phyloP scores from a whole-genome alignment of 2,797 vertebrate species.

The Mus minutoides region DNA sequence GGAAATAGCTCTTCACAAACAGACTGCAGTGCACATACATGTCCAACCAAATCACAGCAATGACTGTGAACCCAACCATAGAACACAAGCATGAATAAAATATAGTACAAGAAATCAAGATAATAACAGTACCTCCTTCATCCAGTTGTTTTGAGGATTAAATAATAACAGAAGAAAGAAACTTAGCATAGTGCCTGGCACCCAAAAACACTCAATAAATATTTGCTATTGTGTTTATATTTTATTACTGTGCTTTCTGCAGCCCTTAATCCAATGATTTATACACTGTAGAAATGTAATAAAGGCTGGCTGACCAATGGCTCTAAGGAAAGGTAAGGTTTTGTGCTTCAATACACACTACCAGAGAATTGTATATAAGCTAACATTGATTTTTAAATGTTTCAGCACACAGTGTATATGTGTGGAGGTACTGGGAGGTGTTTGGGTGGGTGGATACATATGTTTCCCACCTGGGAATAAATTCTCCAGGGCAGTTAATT shows the following conservation, averaged over 20 bases:
- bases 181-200: conserved; percentile 68
- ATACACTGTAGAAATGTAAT: conserved; percentile 71
- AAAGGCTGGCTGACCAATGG: conserved; percentile 63
- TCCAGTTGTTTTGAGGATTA: conserved; percentile 58
- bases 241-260: conserved; percentile 70
- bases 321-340: conserved; percentile 53
- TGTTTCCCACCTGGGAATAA: conserved; percentile 49
- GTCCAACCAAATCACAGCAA: neutral
- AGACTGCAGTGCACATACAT: neutral
- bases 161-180: conserved; percentile 52
- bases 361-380: neutral
- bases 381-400: conserved; percentile 64
- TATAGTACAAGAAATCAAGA: conserved; percentile 33
- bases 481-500: conserved; percentile 53
- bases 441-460: neutral
- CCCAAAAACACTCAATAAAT: conserved; percentile 72
- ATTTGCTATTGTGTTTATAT: conserved; percentile 69
- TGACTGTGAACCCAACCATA: neutral
- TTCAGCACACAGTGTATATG: conserved; percentile 24
- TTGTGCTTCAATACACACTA: conserved; percentile 43
- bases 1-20: neutral
- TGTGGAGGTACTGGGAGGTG: neutral
- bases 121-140: conserved; percentile 48
- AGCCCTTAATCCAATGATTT: conserved; percentile 66
- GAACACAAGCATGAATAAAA: neutral